Percentiles rank a stretch among this genome's conserved stretches.
phyloP scores from a whole-genome alignment of 1,140 invertebrate genomes.

The Pinna nobilis region DNA sequence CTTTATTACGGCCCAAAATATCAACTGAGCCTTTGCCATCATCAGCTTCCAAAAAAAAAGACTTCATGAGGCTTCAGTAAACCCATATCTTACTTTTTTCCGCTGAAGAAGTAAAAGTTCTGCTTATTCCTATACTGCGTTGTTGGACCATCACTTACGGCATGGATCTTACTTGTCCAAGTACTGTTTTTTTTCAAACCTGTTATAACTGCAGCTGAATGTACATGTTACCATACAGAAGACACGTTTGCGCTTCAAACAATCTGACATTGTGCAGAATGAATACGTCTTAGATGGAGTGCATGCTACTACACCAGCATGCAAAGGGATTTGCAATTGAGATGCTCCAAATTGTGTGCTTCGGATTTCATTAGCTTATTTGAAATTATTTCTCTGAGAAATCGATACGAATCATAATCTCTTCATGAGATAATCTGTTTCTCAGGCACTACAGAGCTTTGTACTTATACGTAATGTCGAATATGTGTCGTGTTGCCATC shows the following conservation, averaged over 20 bases:
- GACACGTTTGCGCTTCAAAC: slow-evolving; percentile 45
- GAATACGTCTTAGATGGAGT: not conserved
- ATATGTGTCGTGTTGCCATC: too few species aligned
- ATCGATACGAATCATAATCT: too few species aligned
- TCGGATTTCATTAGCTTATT: slow-evolving; percentile 38
- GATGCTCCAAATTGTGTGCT: slow-evolving; percentile 49
- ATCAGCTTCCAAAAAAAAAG: too few species aligned
- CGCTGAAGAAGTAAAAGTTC: slow-evolving; percentile 51
- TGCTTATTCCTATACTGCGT: slow-evolving; percentile 52
- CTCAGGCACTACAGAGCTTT: too few species aligned
- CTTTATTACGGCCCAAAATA: too few species aligned
- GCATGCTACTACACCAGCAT: slow-evolving; percentile 32
- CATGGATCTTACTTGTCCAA: slow-evolving; percentile 42
- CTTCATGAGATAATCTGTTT: too few species aligned
- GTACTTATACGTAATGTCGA: too few species aligned
- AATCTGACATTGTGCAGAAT: slow-evolving; percentile 48
- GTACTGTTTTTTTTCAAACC: slow-evolving; percentile 29
- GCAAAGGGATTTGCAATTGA: slow-evolving; percentile 43
- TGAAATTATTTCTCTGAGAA: too few species aligned
- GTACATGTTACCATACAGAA: slow-evolving; percentile 51
- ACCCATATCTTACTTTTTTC: too few species aligned
- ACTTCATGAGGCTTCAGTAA: too few species aligned
- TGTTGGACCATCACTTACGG: slow-evolving; percentile 56
- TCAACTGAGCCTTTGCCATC: too few species aligned
- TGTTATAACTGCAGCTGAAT: slow-evolving; percentile 45